Evolutionary conservation across 2,888 invertebrate species (phyloP).

Genomic region (Hypolimnas misippus): DNA sequence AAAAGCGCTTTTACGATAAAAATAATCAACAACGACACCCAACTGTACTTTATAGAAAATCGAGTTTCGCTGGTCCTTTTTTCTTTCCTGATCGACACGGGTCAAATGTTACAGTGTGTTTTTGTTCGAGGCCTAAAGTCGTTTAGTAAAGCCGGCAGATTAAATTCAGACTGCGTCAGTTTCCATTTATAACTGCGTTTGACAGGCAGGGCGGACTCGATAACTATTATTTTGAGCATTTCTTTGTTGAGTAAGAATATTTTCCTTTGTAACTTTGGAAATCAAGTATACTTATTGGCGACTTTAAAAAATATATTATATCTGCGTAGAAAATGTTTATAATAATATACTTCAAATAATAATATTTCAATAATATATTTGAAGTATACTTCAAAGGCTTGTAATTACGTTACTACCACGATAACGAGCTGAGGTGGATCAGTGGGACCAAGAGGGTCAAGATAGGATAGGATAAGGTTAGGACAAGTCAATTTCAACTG

Average conservation of each 20-base stretch:
- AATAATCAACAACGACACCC: constrained; percentile 14
- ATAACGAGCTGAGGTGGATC: too few relatives aligned
- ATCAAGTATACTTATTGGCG: too few relatives aligned
- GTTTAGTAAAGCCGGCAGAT: constrained; percentile 32
- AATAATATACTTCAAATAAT: too few relatives aligned
- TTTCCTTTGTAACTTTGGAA: neutral
- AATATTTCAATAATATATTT: too few relatives aligned
- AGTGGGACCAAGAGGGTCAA: too few relatives aligned
- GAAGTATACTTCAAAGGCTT: too few relatives aligned
- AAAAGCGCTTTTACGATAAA: constrained; percentile 14
- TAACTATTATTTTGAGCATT: neutral
- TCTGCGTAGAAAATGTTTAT: too few relatives aligned
- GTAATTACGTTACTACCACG: too few relatives aligned
- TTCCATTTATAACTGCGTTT: constrained; percentile 25
- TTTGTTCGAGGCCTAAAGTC: constrained; percentile 26
- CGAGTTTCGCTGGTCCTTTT: constrained; percentile 25
- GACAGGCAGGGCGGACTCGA: constrained; percentile 17
- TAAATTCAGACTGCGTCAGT: constrained; percentile 22
- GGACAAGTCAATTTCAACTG: too few relatives aligned
- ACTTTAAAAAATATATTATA: too few relatives aligned
- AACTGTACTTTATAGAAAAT: constrained; percentile 19
- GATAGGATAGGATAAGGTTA: too few relatives aligned
- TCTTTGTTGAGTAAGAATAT: neutral
- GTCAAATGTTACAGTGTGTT: constrained; percentile 31
- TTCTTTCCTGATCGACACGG: constrained; percentile 39